Base-by-base conservation (phyloP, 2,888 invertebrate genomes). In the Amblyjoppa proteus region DNA sequence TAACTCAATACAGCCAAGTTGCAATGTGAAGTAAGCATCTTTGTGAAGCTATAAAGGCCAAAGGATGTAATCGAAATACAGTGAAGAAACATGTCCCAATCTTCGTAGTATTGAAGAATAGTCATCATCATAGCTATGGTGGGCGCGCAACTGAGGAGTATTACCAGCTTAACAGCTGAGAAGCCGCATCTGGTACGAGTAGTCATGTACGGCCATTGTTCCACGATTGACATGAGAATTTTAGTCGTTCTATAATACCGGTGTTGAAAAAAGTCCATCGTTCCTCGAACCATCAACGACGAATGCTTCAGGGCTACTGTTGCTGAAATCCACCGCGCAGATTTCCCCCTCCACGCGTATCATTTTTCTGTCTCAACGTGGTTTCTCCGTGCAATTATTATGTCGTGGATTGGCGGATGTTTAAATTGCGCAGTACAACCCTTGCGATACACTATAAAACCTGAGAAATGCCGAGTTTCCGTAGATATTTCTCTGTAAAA, bases 161-260 rank as follows among this genome's bases (percentile, higher is more conserved):
- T 3, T 51, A 71, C n/a, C n/a, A n/a, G n/a, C n/a, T n/a, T 28
- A 53, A 75, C 7, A 28, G 61, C 38, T 16, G 82, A 28, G 28
- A 56, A 64, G 7, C 20, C 1, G 1, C 38, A 20, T 11, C 83
- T 85, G n/a, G 5, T 6, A 1, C 49, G n/a, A n/a, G 9, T 73
- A 20, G 31, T 38, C 28, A 83, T 77, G 64, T 77, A 80, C 11
- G 85, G 85, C 85, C 85, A 85, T 74, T 73, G 83, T 28, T 77
- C 85, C 11, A 74, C 69, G 9, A 3, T 11, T 5, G 53, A 49
- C 76, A 85, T 38, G 16, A 83, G 77, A 5, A 80, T 56, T 69
- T 69, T 53, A 76, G 80, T 74, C 2, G 76, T 70, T 85, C 69
- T 85, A 31, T 83, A 85, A 74, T 85, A 83, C 53, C 69, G 80